These are phyloP conservation scores for Pristionchus japonicus DNA, from an alignment of 2,888 invertebrate genomes.

Conservation along the genomic window DNA sequence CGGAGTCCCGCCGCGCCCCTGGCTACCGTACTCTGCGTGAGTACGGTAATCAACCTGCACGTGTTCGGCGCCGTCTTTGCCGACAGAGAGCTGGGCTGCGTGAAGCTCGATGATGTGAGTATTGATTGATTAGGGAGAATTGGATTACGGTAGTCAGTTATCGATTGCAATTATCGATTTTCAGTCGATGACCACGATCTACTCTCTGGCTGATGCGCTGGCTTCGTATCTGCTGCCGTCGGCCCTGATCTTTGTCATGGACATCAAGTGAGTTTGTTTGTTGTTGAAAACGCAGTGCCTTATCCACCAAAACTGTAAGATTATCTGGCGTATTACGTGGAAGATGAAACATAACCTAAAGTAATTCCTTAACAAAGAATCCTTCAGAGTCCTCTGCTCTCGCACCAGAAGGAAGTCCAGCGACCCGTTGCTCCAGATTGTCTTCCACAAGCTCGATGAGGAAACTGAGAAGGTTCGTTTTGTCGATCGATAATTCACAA, in stretches of 20 bases:
- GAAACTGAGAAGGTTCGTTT: conserved; percentile 62
- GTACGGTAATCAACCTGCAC: conserved; percentile 57
- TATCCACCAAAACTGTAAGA: too few species aligned
- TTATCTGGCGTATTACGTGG: too few species aligned
- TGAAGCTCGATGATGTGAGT: conserved; percentile 53
- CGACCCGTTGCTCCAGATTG: conserved; percentile 69
- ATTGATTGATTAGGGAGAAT: not conserved
- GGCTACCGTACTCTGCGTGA: conserved; percentile 49
- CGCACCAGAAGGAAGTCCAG: conserved; percentile 55
- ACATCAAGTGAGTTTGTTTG: conserved; percentile 48
- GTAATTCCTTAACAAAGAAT: not conserved
- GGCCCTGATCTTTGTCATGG: conserved; percentile 51
- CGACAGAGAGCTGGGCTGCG: conserved; percentile 50
- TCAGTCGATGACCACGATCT: conserved; percentile 51
- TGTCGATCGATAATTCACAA: not conserved
- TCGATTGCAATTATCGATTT: not conserved
- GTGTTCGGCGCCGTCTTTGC: conserved; percentile 53
- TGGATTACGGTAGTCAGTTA: not conserved
- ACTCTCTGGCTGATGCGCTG: conserved; percentile 58
- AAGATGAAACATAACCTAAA: not conserved
- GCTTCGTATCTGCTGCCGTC: conserved; percentile 62
- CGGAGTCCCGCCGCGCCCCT: conserved; percentile 54
- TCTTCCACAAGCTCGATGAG: conserved; percentile 67
- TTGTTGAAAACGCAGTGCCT: too few species aligned
- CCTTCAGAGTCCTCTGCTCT: conserved; percentile 60